These are phyloP conservation scores for Sebastes reedi DNA, from an alignment of 2,797 vertebrate species.

Conservation along the genomic window DNA sequence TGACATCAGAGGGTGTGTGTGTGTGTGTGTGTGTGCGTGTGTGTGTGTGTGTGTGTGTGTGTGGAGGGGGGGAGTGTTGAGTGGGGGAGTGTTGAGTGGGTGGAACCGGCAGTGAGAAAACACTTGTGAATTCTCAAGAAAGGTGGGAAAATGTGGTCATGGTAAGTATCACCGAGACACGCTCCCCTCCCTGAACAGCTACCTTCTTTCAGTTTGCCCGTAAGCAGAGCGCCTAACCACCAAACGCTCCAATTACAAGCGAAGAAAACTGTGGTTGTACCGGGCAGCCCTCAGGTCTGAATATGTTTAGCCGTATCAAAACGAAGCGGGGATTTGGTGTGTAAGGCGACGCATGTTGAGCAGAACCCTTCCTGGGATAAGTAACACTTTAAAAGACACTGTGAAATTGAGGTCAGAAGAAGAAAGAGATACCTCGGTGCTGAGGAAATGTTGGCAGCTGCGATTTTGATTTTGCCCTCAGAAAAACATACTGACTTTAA, in stretches of 20 bases:
- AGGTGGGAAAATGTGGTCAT: conserved; percentile 30
- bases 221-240: conserved; percentile 38
- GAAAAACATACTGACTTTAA: conserved; percentile 47
- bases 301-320: conserved; percentile 48
- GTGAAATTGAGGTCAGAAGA: conserved; percentile 52
- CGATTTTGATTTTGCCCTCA: conserved; percentile 37
- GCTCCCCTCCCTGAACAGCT: background rate
- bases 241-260: conserved; percentile 38
- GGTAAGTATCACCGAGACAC: conserved; percentile 5
- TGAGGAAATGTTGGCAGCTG: conserved; percentile 40
- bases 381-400: conserved; percentile 43
- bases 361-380: conserved; percentile 23
- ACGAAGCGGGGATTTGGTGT: conserved; percentile 23
- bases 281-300: conserved; percentile 54
- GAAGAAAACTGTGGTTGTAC: conserved; percentile 18
- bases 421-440: conserved; percentile 41
- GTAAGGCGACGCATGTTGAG: conserved; percentile 35
- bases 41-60: background rate
- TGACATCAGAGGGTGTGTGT: background rate
- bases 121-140: conserved; percentile 21
- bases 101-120: conserved; percentile 26
- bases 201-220: conserved; percentile 40
- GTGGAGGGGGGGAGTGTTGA: background rate
- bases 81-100: background rate
- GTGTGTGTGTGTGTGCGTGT: background rate